These are phyloP conservation scores for Leptodactylus fallax DNA, from an alignment of 2,797 vertebrate species.

Conservation along the genomic window DNA sequence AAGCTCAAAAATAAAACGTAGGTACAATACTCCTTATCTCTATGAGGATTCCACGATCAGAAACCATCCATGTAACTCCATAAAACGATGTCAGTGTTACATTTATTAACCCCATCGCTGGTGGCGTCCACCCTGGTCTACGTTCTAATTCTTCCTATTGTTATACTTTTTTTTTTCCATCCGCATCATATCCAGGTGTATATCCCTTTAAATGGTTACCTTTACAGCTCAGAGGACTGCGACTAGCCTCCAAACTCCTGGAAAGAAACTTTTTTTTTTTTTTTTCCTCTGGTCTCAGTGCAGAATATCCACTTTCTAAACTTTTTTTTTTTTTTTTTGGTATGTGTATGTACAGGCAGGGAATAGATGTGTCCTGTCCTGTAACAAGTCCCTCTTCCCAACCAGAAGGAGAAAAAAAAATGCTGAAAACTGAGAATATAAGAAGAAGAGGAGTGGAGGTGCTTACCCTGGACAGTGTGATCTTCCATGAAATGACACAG, in stretches of 20 bases:
- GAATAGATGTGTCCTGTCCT: background rate
- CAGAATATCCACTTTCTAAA: constrained; percentile 13
- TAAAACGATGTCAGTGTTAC: no score
- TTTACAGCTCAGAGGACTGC: no score
- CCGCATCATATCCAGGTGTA: background rate
- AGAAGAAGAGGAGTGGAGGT: constrained; percentile 40
- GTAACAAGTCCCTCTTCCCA: background rate
- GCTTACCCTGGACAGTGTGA: constrained; percentile 96
- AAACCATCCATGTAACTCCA: no score
- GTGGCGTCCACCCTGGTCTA: no score
- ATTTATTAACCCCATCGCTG: no score
- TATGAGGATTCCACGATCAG: no score
- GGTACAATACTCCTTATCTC: no score
- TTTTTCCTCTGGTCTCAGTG: no score
- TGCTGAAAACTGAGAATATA: background rate
- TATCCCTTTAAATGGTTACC: background rate
- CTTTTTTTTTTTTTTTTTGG: no score
- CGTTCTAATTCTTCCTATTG: no score
- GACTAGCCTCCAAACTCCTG: background rate
- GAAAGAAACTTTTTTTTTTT: background rate
- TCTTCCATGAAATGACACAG: constrained; percentile 94
- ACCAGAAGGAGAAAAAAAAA: background rate
- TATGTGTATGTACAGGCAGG: background rate
- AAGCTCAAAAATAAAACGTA: no score
- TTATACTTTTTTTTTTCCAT: no score